These are phyloP conservation scores for Drosophila rellima DNA, from an alignment of 2,888 invertebrate genomes.

Conservation along the genomic window DNA sequence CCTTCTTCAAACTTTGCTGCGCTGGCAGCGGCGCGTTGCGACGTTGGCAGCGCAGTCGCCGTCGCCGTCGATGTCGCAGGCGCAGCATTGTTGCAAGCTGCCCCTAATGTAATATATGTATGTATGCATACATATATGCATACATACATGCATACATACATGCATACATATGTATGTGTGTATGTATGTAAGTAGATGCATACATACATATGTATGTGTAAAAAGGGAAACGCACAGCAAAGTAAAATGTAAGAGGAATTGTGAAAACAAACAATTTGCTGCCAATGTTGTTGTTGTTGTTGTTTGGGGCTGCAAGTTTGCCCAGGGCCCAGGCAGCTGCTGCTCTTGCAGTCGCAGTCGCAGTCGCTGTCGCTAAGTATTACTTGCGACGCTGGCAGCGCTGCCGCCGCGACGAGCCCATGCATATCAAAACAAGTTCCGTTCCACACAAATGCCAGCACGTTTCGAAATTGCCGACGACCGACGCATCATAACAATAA, in stretches of 20 bases:
- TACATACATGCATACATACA: no score
- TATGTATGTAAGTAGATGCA: background rate
- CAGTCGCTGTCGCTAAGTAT: slow-evolving; percentile 25
- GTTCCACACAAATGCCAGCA: slow-evolving; percentile 79
- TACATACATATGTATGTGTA: background rate
- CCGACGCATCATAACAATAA: slow-evolving; percentile 78
- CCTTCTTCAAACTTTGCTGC: slow-evolving; percentile 60
- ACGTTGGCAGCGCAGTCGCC: slow-evolving; percentile 34
- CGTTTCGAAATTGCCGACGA: slow-evolving; percentile 72
- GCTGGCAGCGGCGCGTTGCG: slow-evolving; percentile 40
- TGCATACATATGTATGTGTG: background rate
- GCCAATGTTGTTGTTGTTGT: slow-evolving; percentile 31
- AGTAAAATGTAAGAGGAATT: slow-evolving; percentile 69
- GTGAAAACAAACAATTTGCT: slow-evolving; percentile 74
- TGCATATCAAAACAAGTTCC: slow-evolving; percentile 78
- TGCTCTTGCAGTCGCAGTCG: slow-evolving; percentile 28
- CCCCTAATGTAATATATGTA: slow-evolving; percentile 7
- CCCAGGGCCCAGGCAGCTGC: slow-evolving; percentile 45
- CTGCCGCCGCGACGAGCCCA: slow-evolving; percentile 52
- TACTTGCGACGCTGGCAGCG: slow-evolving; percentile 36
- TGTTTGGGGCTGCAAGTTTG: slow-evolving; percentile 51
- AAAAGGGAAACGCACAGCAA: slow-evolving; percentile 54
- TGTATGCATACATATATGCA: background rate
- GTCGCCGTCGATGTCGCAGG: slow-evolving; percentile 1
- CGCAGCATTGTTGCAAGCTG: slow-evolving; percentile 46